Base-by-base conservation (phyloP, 2,113 vertebrate genomes). In the Todiramphus chloris region DNA sequence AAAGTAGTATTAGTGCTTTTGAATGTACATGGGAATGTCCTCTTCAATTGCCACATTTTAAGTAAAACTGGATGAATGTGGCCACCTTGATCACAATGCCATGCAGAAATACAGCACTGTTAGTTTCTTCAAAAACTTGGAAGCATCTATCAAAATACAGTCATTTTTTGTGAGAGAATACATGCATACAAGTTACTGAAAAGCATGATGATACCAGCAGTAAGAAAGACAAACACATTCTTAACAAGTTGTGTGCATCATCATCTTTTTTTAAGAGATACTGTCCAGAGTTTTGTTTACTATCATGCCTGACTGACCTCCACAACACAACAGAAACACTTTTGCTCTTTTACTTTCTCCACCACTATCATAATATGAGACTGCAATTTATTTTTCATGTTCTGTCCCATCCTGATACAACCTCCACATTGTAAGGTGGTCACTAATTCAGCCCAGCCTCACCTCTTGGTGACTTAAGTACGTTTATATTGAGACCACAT, bases 251-350 rank as follows among this genome's bases (percentile, higher is more conserved):
- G 16, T 6, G 5, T 30, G 39, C 13, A 58, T 41, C 33, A 60
- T 39, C 12, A 50, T 5, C 13, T 43, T 24, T 69, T 69, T 87
- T 66, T 28, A 87, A 43, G 16, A 79, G 66, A 73, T 33, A 48
- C 13, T 30, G 13, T 37, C 59, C 62, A 69, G 53, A 68, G 16
- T 8, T 53, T 66, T 84, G n/a, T 24, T 84, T 50, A 85, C 21
- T 69, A 31, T 20, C 11, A 6, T 15, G 39, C 14, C 48, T 58
- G 27, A 41, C 39, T 37, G 53, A 48, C 16, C 63, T 55, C 28
- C n/a, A 27, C n/a, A 77, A 30, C 16, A 59, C 0, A 0, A 55
- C 0, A 89, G 17, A 69, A 78, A 37, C n/a, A 55, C 7, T 68
- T 79, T 10, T 37, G 9, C 13, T 50, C 24, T 59, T 59, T 70